These are phyloP conservation scores for Cranoglanis bouderius DNA, from an alignment of 2,113 vertebrate genomes.

Conservation along the genomic window DNA sequence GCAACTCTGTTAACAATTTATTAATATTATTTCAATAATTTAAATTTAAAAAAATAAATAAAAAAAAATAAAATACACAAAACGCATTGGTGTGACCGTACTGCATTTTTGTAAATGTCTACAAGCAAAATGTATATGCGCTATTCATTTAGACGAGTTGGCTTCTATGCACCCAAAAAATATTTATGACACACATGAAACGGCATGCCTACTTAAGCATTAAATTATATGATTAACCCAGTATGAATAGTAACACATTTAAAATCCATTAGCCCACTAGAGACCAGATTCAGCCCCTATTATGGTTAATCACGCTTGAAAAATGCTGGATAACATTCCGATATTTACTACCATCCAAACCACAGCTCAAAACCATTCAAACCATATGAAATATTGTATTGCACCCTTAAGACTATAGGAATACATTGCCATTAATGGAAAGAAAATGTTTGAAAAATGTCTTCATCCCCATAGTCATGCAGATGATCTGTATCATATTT, in stretches of 20 bases:
- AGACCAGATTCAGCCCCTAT: neutral
- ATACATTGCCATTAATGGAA: slow-evolving; percentile 53
- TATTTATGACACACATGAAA: slow-evolving; percentile 31
- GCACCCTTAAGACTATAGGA: slow-evolving; percentile 36
- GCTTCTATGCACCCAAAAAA: slow-evolving; percentile 7
- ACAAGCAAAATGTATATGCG: slow-evolving; percentile 17
- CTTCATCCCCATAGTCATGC: slow-evolving; percentile 38
- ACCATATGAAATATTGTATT: slow-evolving; percentile 42
- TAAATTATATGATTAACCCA: slow-evolving; percentile 18
- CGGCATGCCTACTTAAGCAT: neutral
- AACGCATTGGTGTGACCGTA: slow-evolving; percentile 17
- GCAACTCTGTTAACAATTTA: neutral
- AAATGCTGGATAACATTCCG: slow-evolving; percentile 45
- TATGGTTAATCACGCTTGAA: slow-evolving; percentile 47
- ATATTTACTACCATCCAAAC: slow-evolving; percentile 36
- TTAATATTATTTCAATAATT: neutral
- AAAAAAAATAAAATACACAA: neutral
- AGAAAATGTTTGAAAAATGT: slow-evolving; percentile 38
- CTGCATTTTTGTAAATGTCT: slow-evolving; percentile 35
- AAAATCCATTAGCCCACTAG: slow-evolving; percentile 33
- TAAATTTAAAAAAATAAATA: neutral
- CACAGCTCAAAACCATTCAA: slow-evolving; percentile 36
- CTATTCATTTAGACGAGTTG: slow-evolving; percentile 30
- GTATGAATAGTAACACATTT: slow-evolving; percentile 42
- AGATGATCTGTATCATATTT: slow-evolving; percentile 14